Evolutionary conservation across 1,140 invertebrate species (phyloP), one percentile per base, ranked within the genome.

Genomic region (Sinonovacula constricta): DNA sequence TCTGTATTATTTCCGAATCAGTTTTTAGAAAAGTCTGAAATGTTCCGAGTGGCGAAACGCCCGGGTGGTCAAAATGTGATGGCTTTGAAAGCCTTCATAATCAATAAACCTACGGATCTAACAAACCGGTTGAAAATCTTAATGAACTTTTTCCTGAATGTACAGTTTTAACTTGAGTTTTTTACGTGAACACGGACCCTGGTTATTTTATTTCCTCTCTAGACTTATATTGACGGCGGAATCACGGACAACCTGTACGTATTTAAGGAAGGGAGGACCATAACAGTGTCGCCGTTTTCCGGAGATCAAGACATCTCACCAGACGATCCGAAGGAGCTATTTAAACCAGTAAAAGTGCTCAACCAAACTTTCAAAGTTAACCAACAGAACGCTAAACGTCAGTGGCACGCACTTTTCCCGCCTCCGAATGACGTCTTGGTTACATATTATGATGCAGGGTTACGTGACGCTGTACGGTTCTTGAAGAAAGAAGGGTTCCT

Each of bases 221-320:
- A 92, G 91, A 75, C 80, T 31, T 92, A 87, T 77, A 90, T 89
- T 51, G 91, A 92, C 79, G 91, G 91, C 5, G 91, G 90, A 5
- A 84, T 91, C 60, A 88, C 90, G 0, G 87, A 92, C 82, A 92
- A 92, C 77, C 74, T 92, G 71, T 83, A 89, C 0, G 49, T 76
- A n/a, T 91, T 92, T 69, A 53, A 79, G 0, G 86, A 90, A n/a
- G 87, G 90, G 10, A 65, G 79, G 0, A 92, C 91, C 2, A 86
- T 92, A 5, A 88, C 85, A 15, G 84, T 92, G 3, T 90, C 88
- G 1, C 91, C 91, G 2, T 92, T 92, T 82, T 85, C 82, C 66
- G 86, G 88, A 0, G 84, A 87, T 33, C 83, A 88, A 54, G 88
- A 87, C 76, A 85, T 90, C 26, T 88, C 85, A 24, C 88, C 87